Percentiles rank a stretch among this genome's conserved stretches.
Conservation (phyloP, 2,888 invertebrate genomes). For the Rotaria magnacalcarata region DNA sequence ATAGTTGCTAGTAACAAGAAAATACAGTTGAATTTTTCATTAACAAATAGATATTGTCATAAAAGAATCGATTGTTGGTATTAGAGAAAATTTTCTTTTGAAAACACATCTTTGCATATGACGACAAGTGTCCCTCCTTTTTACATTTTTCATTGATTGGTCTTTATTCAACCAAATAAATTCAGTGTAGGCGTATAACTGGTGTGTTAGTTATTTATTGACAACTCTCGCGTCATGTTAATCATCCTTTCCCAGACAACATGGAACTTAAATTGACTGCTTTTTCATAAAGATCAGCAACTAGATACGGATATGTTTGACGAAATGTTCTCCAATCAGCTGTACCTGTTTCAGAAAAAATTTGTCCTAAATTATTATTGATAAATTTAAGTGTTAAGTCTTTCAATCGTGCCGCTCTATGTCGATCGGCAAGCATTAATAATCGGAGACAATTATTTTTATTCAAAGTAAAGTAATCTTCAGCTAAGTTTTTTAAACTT, state of each 20-base stretch:
- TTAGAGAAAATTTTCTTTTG: too few species aligned
- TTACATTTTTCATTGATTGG: neutral
- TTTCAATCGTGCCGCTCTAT: neutral
- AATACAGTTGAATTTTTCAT: too few species aligned
- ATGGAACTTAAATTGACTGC: neutral
- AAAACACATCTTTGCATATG: neutral
- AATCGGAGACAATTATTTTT: neutral
- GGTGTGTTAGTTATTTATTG: neutral
- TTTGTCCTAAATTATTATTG: neutral
- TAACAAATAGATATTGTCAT: too few species aligned
- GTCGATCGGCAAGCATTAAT: conserved; percentile 14
- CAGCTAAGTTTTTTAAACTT: neutral
- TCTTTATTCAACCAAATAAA: neutral
- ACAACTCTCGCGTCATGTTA: neutral
- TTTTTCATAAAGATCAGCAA: conserved; percentile 30
- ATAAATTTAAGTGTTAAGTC: conserved; percentile 6
- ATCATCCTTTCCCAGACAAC: neutral
- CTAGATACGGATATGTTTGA: conserved; percentile 9
- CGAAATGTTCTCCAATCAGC: conserved; percentile 13
- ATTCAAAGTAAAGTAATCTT: conserved; percentile 16
- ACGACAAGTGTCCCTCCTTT: neutral
- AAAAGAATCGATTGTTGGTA: too few species aligned
- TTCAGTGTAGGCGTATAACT: neutral
- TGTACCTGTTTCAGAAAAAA: neutral
- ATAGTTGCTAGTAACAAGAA: too few species aligned